Evolutionary conservation across 2,888 invertebrate species (phyloP), one percentile per base, ranked within the genome.

Genomic region (Epirrita christyi): DNA sequence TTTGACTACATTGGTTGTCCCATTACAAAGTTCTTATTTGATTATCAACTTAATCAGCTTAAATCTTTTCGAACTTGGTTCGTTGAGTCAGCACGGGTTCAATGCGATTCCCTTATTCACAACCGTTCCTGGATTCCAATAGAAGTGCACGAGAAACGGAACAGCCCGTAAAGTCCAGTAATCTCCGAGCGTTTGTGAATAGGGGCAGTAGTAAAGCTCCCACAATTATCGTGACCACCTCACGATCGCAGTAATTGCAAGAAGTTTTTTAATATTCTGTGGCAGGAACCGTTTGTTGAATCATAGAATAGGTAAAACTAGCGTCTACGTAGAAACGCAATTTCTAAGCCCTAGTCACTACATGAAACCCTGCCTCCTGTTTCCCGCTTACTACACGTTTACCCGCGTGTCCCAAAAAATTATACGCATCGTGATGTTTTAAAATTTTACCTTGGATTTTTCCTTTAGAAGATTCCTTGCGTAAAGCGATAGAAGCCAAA

Each of bases 41-140:
- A n/a, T n/a, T n/a, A n/a, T n/a, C n/a, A 48, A 58, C 43, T 42
- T 48, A 48, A 57, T 44, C 56, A 43, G 44, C 48, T 49, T 21
- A 40, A 58, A 58, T 53, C 53, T 53, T 58, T 58, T 49, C 44
- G 11, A 56, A 53, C 58, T 53, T 53, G 48, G 28, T 37, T 29
- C 44, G 48, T 58, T 44, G 53, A 58, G 41, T 53, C 52, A 52
- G 44, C 47, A 44, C 9, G 28, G n/a, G 44, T 44, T 48, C 15
- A 52, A 47, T 41, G 37, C 32, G 15, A 27, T 27, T 13, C n/a
- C 43, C 15, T 9, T 38, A 32, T 21, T 45, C 28, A 45, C 10
- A 45, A 29, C 32, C 6, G 45, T 44, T 27, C 13, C 28, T 36
- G 5, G 49, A 34, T 21, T 41, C 29, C 2, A 11, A 36, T 11